Evolutionary conservation across 2,113 vertebrate genomes (phyloP).

Genomic region (Pelobates fuscus): DNA sequence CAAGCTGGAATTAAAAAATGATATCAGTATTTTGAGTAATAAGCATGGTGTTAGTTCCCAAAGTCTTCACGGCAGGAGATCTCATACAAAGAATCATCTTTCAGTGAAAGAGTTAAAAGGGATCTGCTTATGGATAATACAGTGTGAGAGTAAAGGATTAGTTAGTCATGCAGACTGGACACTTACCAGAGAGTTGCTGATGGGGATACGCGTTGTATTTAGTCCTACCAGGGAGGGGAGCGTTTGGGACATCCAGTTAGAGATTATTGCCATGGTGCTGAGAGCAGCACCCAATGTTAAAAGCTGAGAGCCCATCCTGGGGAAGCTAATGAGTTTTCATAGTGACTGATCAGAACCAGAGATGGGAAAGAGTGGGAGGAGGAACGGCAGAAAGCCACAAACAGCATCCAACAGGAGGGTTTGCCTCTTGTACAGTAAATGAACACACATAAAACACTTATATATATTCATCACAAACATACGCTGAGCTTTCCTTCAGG

Average conservation of each 20-base stretch:
- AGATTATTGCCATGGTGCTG: constrained; percentile 93
- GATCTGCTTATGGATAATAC: not conserved
- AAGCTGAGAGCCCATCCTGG: constrained; percentile 85
- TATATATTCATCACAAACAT: not conserved
- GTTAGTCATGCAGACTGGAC: constrained; percentile 26
- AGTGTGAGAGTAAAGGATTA: constrained; percentile 5
- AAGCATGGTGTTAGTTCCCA: too few relatives aligned
- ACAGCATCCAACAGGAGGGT: constrained; percentile 59
- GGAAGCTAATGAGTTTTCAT: constrained; percentile 75
- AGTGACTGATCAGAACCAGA: constrained; percentile 67
- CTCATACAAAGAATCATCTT: too few relatives aligned
- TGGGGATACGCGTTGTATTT: constrained; percentile 73
- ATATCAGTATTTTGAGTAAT: too few relatives aligned
- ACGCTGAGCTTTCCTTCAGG: not conserved
- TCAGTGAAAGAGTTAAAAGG: constrained; percentile 12
- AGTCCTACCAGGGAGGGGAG: constrained; percentile 88
- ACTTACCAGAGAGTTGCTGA: constrained; percentile 75
- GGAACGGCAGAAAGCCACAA: constrained; percentile 69
- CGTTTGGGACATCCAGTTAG: constrained; percentile 96
- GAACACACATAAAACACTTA: constrained; percentile 24
- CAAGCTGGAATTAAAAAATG: too few relatives aligned
- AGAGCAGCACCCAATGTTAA: constrained; percentile 91
- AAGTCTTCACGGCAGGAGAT: too few relatives aligned
- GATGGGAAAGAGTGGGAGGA: constrained; percentile 64
- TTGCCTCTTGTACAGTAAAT: constrained; percentile 31